Evolutionary conservation across 2,888 invertebrate genomes (phyloP).

Genomic region (Agrochola lychnidis): DNA sequence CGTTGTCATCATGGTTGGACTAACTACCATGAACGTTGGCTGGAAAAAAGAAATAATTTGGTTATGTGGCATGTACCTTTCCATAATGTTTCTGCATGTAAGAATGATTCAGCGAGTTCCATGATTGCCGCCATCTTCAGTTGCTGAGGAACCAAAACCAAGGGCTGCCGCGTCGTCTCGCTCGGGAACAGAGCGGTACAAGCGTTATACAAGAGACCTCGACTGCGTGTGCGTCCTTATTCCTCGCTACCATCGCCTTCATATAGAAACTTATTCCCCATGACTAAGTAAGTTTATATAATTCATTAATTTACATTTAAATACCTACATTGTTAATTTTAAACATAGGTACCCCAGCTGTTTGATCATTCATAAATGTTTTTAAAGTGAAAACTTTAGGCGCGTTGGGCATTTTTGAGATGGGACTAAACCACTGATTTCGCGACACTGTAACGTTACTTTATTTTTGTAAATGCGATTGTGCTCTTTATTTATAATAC

Average conservation of each 20-base stretch:
- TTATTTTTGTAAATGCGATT: too few species aligned
- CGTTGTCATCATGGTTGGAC: conserved; percentile 67
- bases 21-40: conserved; percentile 66
- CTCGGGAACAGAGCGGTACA: background rate
- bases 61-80: background rate
- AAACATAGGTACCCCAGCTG: too few species aligned
- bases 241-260: background rate
- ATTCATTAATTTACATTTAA: background rate
- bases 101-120: background rate
- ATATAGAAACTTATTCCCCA: background rate
- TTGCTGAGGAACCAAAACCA: background rate
- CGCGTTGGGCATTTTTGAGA: too few species aligned
- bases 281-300: background rate
- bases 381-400: too few species aligned
- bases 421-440: too few species aligned
- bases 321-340: too few species aligned
- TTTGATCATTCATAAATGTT: too few species aligned
- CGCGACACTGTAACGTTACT: too few species aligned
- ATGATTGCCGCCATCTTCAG: background rate
- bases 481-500: too few species aligned
- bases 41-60: conserved; percentile 51
- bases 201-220: too few species aligned
- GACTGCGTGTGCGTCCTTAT: background rate
- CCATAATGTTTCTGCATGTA: background rate
- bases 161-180: background rate